Percentiles rank a stretch among this genome's conserved stretches.
Evolutionary conservation across 2,113 vertebrate genomes (phyloP).

Genomic region (Pollachius pollachius): DNA sequence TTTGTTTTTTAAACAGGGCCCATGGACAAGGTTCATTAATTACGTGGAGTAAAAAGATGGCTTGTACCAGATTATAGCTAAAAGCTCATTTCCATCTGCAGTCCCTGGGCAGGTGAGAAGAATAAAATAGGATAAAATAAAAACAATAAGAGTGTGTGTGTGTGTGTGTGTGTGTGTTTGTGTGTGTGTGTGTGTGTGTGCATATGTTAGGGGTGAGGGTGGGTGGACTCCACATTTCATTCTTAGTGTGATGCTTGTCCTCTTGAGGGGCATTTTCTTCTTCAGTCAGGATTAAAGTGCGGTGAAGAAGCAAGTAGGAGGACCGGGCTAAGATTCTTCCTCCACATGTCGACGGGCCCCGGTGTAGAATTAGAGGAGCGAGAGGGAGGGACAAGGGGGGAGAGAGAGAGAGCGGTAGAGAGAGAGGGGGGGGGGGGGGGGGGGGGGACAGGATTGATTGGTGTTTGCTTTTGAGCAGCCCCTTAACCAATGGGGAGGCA

Average conservation of each 20-base stretch:
- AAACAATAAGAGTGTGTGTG: too few species aligned
- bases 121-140: too few species aligned
- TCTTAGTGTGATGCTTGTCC: slow-evolving; percentile 57
- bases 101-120: too few species aligned
- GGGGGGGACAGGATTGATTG: slow-evolving; percentile 48
- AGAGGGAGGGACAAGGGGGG: slow-evolving; percentile 10
- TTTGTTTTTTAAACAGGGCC: too few species aligned
- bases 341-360: slow-evolving; percentile 38
- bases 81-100: too few species aligned
- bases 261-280: slow-evolving; percentile 38
- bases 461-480: slow-evolving; percentile 59
- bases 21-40: too few species aligned
- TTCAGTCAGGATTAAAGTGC: slow-evolving; percentile 54
- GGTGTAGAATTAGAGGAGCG: slow-evolving; percentile 31
- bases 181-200: too few species aligned
- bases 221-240: slow-evolving; percentile 39
- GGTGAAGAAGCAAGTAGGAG: slow-evolving; percentile 25
- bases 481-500: slow-evolving; percentile 41
- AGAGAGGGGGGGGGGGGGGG: slow-evolving; percentile 10
- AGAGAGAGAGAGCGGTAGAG: slow-evolving; percentile 15
- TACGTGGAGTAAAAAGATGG: too few species aligned
- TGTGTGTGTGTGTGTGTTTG: too few species aligned
- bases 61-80: too few species aligned
- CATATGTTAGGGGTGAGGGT: not conserved
- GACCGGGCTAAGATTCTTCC: slow-evolving; percentile 18